Conservation (phyloP, 2,888 invertebrate genomes). For the Aricia artaxerxes region DNA sequence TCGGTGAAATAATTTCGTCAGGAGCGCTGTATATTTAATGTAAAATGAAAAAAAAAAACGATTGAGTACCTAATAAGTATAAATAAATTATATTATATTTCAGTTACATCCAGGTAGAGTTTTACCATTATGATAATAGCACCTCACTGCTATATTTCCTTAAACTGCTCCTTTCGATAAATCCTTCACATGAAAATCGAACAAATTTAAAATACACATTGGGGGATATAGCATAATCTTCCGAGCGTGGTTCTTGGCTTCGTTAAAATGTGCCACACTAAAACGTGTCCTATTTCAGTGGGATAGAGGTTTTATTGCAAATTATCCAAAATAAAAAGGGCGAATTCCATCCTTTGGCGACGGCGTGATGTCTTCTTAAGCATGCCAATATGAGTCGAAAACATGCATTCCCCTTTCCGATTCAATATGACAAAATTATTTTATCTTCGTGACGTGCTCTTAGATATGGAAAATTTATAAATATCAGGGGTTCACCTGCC, state of each 20-base stretch:
- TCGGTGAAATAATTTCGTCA: not conserved
- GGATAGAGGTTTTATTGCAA: conserved; percentile 19
- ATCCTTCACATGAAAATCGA: conserved; percentile 10
- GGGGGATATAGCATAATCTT: conserved; percentile 31
- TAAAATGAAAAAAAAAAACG: no score
- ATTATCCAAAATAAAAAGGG: conserved; percentile 12
- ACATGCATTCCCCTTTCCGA: conserved; percentile 30
- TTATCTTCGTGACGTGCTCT: conserved; percentile 27
- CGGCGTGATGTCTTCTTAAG: conserved; percentile 33
- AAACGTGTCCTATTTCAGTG: not conserved
- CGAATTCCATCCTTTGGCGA: conserved; percentile 14
- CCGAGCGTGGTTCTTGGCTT: conserved; percentile 27
- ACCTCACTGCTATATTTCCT: not conserved
- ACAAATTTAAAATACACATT: conserved; percentile 32
- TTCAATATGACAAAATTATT: conserved; percentile 33
- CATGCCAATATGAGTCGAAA: conserved; percentile 33
- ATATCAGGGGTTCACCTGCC: not conserved
- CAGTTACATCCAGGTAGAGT: no score
- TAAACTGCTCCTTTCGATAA: conserved; percentile 7
- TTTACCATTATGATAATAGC: no score
- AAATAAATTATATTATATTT: no score
- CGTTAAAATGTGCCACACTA: not conserved
- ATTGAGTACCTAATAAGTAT: not conserved
- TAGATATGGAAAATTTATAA: not conserved
- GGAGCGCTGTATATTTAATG: not conserved